Conservation (phyloP, 2,113 vertebrate genomes). For the Carassius auratus region DNA sequence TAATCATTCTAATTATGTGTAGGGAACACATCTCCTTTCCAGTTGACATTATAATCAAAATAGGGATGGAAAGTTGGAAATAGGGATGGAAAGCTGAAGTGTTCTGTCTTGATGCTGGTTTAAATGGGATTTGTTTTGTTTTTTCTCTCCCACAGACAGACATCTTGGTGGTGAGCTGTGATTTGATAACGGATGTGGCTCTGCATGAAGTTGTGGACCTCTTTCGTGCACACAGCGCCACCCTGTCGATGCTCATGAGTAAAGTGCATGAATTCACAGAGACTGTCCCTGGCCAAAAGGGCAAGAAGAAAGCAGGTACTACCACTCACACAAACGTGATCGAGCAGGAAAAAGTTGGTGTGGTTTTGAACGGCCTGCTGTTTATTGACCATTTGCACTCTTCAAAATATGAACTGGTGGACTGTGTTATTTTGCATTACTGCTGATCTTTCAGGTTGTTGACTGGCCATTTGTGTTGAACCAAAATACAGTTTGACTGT, state of each 20-base stretch:
- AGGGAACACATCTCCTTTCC: neutral
- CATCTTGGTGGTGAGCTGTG: slow-evolving; percentile 92
- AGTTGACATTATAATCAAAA: neutral
- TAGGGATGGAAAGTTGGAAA: neutral
- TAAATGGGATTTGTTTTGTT: neutral
- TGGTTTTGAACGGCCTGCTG: neutral
- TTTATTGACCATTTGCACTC: slow-evolving; percentile 13
- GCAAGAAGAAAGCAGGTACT: slow-evolving; percentile 92
- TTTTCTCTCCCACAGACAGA: slow-evolving; percentile 81
- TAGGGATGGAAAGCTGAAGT: neutral
- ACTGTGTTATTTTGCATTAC: neutral
- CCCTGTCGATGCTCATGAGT: slow-evolving; percentile 94
- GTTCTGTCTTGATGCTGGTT: neutral
- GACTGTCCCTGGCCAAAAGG: slow-evolving; percentile 92
- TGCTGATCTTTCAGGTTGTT: neutral
- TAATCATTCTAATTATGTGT: slow-evolving; percentile 25
- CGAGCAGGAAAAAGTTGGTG: slow-evolving; percentile 4
- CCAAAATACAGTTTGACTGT: slow-evolving; percentile 10
- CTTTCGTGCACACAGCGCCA: slow-evolving; percentile 92
- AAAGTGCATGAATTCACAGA: slow-evolving; percentile 87
- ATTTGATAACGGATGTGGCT: slow-evolving; percentile 93
- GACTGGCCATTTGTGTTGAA: neutral
- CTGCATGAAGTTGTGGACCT: slow-evolving; percentile 95
- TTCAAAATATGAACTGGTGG: neutral
- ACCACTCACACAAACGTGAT: neutral